Base-by-base conservation (phyloP, 2,888 invertebrate species). In the Podabrus alpinus region DNA sequence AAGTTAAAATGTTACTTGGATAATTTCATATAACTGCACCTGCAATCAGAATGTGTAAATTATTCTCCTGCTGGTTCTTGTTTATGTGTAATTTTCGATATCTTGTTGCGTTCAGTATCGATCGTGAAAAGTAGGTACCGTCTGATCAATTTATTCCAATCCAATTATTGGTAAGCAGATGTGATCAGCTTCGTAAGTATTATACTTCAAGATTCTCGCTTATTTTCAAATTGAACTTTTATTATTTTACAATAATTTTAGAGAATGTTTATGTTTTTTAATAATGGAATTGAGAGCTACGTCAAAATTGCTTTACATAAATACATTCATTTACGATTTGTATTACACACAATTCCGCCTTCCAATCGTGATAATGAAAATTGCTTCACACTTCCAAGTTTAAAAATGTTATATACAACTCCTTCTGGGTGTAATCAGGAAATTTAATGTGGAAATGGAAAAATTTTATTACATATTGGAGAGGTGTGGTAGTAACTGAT, bases 1-100 rank as follows among this genome's bases (percentile, higher is more conserved):
- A 86, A 86, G 86, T 86, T 86, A 85, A 86, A 86, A 86, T 85
- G 85, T 85, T 86, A 83, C 85, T 85, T 82, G 85, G 73, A 86
- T 86, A 85, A 86, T 86, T 86, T 83, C 84, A 85, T 83, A 85
- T 86, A 86, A 86, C 86, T 86, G 86, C 84, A 86, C 83, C 82
- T 81, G 85, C 82, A 86, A 86, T 86, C 86, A 84, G 83, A 84
- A 85, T 85, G 86, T 86, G 86, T 86, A 86, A 86, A 86, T 86
- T 86, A 86, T 84, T 85, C 84, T 82, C 75, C 71, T 79, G 77
- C 76, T 79, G 83, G 80, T 79, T 72, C 74, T 76, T 78, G 78
- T 79, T 81, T 82, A 79, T 83, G 80, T 83, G 82, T 84, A 85
- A 85, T 86, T 85, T 86, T 84, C 85, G 84, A 85, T 85, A 85